These are phyloP conservation scores for Semotilus atromaculatus DNA, from an alignment of 2,797 vertebrate species.

Conservation along the genomic window DNA sequence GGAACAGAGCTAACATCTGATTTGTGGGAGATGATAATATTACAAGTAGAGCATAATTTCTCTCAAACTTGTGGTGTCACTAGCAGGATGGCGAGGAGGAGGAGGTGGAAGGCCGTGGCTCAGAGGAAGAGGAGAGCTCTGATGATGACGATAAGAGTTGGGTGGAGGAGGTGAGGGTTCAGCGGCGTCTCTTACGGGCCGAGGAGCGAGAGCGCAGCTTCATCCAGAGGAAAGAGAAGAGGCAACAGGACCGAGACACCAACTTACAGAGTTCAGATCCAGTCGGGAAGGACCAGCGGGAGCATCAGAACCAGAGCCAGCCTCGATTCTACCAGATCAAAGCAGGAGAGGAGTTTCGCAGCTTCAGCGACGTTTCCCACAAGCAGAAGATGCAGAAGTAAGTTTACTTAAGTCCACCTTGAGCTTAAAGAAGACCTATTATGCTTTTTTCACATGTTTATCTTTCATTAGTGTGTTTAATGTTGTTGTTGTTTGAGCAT, in stretches of 20 bases:
- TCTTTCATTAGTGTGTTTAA: background rate
- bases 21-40: no score
- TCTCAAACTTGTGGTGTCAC: background rate
- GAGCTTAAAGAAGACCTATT: background rate
- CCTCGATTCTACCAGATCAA: slow-evolving; percentile 97
- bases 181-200: slow-evolving; percentile 85
- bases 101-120: slow-evolving; percentile 90
- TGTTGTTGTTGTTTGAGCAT: background rate
- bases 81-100: slow-evolving; percentile 81
- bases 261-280: slow-evolving; percentile 73
- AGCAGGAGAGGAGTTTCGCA: slow-evolving; percentile 94
- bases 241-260: slow-evolving; percentile 84
- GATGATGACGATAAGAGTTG: slow-evolving; percentile 96
- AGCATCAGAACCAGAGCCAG: slow-evolving; percentile 41
- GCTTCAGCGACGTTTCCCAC: slow-evolving; percentile 87
- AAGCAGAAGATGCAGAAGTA: slow-evolving; percentile 95
- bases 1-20: no score
- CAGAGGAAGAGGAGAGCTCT: slow-evolving; percentile 94
- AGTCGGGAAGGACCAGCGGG: slow-evolving; percentile 19
- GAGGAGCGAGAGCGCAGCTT: slow-evolving; percentile 82
- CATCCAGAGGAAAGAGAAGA: slow-evolving; percentile 82
- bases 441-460: background rate
- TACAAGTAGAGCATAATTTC: background rate
- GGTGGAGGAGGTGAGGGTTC: slow-evolving; percentile 97
- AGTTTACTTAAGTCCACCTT: slow-evolving; percentile 62